Evolutionary conservation across 2,797 vertebrate species (phyloP).

Genomic region (Cephalopachus bancanus): DNA sequence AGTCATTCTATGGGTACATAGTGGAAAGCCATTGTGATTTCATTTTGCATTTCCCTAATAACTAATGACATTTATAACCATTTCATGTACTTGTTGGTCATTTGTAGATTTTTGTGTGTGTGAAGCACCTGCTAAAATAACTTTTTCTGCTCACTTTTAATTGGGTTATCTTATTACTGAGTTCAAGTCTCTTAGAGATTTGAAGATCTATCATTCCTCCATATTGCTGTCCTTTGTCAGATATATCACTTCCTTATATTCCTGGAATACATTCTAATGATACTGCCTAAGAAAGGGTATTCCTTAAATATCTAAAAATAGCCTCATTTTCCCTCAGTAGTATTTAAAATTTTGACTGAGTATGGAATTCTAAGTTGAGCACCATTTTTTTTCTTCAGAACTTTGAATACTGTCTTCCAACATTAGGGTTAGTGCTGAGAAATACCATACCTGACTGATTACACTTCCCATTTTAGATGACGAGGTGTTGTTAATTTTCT

Average conservation of each 20-base stretch:
- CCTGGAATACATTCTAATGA: background rate
- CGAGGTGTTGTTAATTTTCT: background rate
- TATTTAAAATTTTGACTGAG: background rate
- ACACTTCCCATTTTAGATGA: background rate
- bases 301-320: background rate
- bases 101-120: background rate
- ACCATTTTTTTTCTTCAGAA: background rate
- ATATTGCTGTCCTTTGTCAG: background rate
- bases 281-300: background rate
- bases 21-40: background rate
- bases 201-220: background rate
- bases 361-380: background rate
- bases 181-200: background rate
- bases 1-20: background rate
- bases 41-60: conserved; percentile 9
- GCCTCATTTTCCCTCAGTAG: background rate
- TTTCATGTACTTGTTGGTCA: background rate
- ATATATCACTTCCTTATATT: background rate
- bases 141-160: conserved; percentile 17
- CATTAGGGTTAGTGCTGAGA: background rate
- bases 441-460: background rate
- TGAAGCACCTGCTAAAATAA: background rate
- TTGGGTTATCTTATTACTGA: background rate
- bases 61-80: background rate
- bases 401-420: conserved; percentile 47